Evolutionary conservation across 2,113 vertebrate genomes (phyloP).

Genomic region (Sinocyclocheilus anophthalmus): DNA sequence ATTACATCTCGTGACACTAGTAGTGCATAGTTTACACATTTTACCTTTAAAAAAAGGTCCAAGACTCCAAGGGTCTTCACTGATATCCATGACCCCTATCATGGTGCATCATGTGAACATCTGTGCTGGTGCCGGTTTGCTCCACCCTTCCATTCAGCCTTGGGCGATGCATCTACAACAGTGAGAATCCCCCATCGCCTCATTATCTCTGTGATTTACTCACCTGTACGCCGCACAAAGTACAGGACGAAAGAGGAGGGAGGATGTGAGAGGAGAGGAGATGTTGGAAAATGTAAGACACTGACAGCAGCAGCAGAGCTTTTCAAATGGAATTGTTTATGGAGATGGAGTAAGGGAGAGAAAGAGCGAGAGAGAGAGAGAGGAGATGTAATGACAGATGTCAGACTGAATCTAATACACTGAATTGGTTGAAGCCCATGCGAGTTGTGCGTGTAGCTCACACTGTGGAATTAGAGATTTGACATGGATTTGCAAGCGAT

Average conservation of each 20-base stretch:
- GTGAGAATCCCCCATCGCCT: slow-evolving; percentile 71
- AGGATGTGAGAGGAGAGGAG: slow-evolving; percentile 44
- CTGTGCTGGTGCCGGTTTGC: slow-evolving; percentile 29
- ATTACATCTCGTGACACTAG: neutral
- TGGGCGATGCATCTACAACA: slow-evolving; percentile 68
- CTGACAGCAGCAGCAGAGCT: slow-evolving; percentile 61
- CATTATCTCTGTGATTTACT: slow-evolving; percentile 80
- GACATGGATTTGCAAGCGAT: slow-evolving; percentile 25
- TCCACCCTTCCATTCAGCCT: slow-evolving; percentile 66
- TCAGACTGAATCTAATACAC: slow-evolving; percentile 35
- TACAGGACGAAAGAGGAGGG: slow-evolving; percentile 60
- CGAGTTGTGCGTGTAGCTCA: slow-evolving; percentile 28
- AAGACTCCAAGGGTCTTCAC: neutral
- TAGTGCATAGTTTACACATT: neutral
- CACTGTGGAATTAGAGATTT: slow-evolving; percentile 30
- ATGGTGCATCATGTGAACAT: slow-evolving; percentile 35
- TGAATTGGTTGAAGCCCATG: slow-evolving; percentile 6
- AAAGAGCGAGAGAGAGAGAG: slow-evolving; percentile 39
- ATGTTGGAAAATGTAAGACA: slow-evolving; percentile 60
- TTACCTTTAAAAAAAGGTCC: neutral
- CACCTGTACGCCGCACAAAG: slow-evolving; percentile 67
- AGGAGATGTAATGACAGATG: slow-evolving; percentile 34
- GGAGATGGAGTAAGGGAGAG: slow-evolving; percentile 12
- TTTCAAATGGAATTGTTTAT: slow-evolving; percentile 60
- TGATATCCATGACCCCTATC: slow-evolving; percentile 26